Evolutionary conservation across 2,888 invertebrate genomes (phyloP).

Genomic region (Nomada lathburiana): DNA sequence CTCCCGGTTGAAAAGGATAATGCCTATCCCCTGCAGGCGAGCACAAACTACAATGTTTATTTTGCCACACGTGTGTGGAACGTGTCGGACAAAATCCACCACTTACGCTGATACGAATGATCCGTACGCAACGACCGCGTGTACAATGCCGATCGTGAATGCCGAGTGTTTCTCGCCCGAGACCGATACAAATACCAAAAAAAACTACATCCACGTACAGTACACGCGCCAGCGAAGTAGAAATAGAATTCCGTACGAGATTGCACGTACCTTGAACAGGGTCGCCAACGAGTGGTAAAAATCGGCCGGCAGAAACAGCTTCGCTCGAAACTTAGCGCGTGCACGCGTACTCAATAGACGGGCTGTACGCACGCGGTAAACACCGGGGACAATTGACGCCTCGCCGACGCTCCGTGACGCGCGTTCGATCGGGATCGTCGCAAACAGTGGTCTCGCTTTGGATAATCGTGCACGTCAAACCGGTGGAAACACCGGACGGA

Average conservation of each 20-base stretch:
- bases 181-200: constrained; percentile 12
- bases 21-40: background rate
- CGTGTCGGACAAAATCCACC: constrained; percentile 24
- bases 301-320: constrained; percentile 31
- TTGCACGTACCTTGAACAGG: constrained; percentile 24
- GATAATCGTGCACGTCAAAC: constrained; percentile 8
- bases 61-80: constrained; percentile 11
- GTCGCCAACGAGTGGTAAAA: constrained; percentile 29
- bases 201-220: background rate
- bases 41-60: background rate
- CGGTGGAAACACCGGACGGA: constrained; percentile 5
- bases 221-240: background rate
- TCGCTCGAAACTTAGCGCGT: background rate
- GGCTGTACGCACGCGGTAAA: constrained; percentile 28
- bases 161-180: constrained; percentile 1
- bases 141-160: background rate
- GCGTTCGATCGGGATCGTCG: constrained; percentile 36
- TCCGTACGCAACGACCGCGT: constrained; percentile 21
- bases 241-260: too few species aligned
- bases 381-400: constrained; percentile 20
- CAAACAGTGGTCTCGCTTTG: constrained; percentile 10
- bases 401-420: background rate
- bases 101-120: constrained; percentile 24
- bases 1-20: background rate
- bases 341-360: background rate